A percentile compares a stretch with the other conserved stretches of the same genome.
Conservation (phyloP, 2,113 vertebrate genomes). For the Barbus barbus region DNA sequence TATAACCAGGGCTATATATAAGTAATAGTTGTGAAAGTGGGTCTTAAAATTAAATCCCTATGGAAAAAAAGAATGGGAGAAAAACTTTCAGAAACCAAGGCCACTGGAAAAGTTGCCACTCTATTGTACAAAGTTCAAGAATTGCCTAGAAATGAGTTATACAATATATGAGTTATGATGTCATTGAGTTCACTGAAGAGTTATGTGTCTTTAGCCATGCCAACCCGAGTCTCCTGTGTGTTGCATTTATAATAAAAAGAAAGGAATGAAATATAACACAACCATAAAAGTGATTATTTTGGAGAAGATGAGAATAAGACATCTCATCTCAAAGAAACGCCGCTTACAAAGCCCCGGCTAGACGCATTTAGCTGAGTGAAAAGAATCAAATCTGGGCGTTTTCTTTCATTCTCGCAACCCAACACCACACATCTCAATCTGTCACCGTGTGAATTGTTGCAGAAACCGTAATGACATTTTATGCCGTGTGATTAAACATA, state of each 20-base stretch:
- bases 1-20: too few species aligned
- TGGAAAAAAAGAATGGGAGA: neutral
- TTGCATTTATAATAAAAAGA: neutral
- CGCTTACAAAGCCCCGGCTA: neutral
- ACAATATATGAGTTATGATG: neutral
- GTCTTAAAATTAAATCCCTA: too few species aligned
- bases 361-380: neutral
- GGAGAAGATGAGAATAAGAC: neutral
- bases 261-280: neutral
- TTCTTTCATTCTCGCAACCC: conserved; percentile 30
- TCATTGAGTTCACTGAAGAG: neutral
- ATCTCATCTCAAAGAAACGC: conserved; percentile 10
- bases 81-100: neutral
- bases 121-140: neutral
- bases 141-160: neutral
- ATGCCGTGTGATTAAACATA: conserved; percentile 44
- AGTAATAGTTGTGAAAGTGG: too few species aligned
- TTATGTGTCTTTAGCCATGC: neutral
- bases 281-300: conserved; percentile 21
- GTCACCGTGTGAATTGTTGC: conserved; percentile 17
- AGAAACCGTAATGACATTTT: conserved; percentile 49
- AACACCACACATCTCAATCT: conserved; percentile 39
- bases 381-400: neutral
- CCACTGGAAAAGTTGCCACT: neutral
- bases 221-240: neutral